These are phyloP conservation scores for Macquaria ambigua DNA, from an alignment of 2,113 vertebrate species.

Conservation along the genomic window DNA sequence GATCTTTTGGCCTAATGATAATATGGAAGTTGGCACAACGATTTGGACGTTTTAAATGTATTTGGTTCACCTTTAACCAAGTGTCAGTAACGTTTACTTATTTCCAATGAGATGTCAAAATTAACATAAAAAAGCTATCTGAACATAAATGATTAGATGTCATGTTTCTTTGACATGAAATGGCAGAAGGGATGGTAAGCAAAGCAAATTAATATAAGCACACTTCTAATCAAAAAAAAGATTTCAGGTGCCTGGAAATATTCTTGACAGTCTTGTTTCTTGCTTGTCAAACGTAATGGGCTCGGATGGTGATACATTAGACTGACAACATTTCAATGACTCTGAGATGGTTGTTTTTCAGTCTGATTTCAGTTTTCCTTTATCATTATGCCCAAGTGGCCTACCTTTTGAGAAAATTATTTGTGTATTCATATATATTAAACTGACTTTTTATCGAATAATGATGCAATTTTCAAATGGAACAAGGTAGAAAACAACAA, in stretches of 20 bases:
- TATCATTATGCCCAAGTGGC: constrained; percentile 30
- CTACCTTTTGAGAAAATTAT: constrained; percentile 26
- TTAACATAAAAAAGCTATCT: constrained; percentile 36
- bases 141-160: constrained; percentile 41
- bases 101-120: constrained; percentile 28
- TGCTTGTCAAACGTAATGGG: constrained; percentile 36
- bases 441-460: constrained; percentile 34
- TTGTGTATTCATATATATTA: constrained; percentile 19
- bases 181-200: constrained; percentile 16
- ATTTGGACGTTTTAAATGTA: constrained; percentile 35
- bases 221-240: constrained; percentile 14
- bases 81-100: constrained; percentile 44
- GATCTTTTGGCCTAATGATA: constrained; percentile 6
- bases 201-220: constrained; percentile 42
- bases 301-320: constrained; percentile 42
- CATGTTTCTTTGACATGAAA: constrained; percentile 23
- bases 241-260: constrained; percentile 36
- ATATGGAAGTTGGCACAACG: constrained; percentile 35
- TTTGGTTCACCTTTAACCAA: constrained; percentile 54
- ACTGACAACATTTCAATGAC: constrained; percentile 42
- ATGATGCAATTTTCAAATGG: constrained; percentile 38
- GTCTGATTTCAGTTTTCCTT: constrained; percentile 14
- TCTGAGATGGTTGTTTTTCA: constrained; percentile 31
- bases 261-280: constrained; percentile 32
- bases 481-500: constrained; percentile 51